phyloP scores from a whole-genome alignment of 2,113 vertebrate genomes.

The Cyprinus carpio region DNA sequence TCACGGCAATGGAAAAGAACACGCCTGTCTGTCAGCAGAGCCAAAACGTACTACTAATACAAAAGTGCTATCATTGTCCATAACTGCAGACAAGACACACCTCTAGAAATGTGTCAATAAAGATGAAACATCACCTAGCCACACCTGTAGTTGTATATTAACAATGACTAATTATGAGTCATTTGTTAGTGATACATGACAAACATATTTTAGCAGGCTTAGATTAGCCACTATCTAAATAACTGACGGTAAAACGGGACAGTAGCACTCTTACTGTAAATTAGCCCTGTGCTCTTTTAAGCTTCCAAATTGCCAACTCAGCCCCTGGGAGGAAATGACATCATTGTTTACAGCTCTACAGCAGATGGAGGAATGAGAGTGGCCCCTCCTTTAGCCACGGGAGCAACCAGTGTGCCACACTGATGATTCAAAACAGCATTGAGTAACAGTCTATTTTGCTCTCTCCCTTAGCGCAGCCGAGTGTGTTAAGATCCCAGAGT shows the following conservation, averaged over 20 bases:
- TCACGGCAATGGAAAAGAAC: neutral
- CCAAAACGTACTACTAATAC: neutral
- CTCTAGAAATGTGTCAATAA: neutral
- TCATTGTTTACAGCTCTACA: conserved; percentile 54
- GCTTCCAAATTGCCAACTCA: conserved; percentile 52
- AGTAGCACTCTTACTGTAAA: conserved; percentile 43
- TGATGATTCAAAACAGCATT: conserved; percentile 44
- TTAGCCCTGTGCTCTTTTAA: conserved; percentile 38
- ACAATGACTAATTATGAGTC: conserved; percentile 11
- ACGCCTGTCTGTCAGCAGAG: neutral
- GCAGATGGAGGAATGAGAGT: conserved; percentile 56
- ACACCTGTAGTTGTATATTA: neutral
- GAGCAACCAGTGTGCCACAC: conserved; percentile 33
- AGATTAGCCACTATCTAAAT: neutral
- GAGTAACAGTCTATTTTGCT: conserved; percentile 5
- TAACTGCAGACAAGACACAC: conserved; percentile 18
- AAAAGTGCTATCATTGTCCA: neutral
- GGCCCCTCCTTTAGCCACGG: conserved; percentile 49
- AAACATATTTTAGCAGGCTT: neutral
- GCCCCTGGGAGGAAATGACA: conserved; percentile 59
- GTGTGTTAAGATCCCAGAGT: neutral
- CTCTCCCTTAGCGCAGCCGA: neutral
- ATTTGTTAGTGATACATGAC: neutral
- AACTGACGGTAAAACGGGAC: neutral
- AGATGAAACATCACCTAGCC: neutral